Evolutionary conservation across 2,113 vertebrate genomes (phyloP).

Genomic region (Rhipidura dahli): DNA sequence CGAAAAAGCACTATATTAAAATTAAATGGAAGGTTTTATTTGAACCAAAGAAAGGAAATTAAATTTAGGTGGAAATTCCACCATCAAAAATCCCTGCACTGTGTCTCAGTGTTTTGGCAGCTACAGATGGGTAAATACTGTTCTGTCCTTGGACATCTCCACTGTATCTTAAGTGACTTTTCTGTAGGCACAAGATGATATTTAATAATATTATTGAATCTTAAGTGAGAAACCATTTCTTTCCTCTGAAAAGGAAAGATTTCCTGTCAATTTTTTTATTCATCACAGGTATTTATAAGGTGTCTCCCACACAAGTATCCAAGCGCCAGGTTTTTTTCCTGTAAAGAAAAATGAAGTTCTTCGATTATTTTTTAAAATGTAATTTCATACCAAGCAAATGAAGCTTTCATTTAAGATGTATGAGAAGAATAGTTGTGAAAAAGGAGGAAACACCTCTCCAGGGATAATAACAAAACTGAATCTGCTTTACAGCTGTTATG

Average conservation of each 20-base stretch:
- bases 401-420: slow-evolving; percentile 24
- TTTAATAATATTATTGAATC: background rate
- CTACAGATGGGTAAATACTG: background rate
- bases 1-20: background rate
- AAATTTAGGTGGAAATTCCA: slow-evolving; percentile 5
- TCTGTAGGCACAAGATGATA: background rate
- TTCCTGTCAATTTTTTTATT: background rate
- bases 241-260: background rate
- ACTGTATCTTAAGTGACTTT: background rate
- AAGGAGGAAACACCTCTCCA: background rate
- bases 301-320: background rate
- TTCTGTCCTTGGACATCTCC: background rate
- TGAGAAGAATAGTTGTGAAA: background rate
- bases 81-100: background rate
- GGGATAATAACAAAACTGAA: background rate
- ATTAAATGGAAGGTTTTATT: background rate
- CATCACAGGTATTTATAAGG: slow-evolving; percentile 22
- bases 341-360: background rate
- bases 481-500: background rate
- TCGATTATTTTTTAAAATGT: background rate
- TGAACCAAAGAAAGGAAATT: slow-evolving; percentile 33
- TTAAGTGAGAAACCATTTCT: background rate
- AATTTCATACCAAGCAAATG: background rate
- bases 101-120: background rate
- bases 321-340: background rate